Percentiles rank a stretch among this genome's conserved stretches.
Evolutionary conservation across 2,888 invertebrate species (phyloP).

Genomic region (Trissoscelio sp.): DNA sequence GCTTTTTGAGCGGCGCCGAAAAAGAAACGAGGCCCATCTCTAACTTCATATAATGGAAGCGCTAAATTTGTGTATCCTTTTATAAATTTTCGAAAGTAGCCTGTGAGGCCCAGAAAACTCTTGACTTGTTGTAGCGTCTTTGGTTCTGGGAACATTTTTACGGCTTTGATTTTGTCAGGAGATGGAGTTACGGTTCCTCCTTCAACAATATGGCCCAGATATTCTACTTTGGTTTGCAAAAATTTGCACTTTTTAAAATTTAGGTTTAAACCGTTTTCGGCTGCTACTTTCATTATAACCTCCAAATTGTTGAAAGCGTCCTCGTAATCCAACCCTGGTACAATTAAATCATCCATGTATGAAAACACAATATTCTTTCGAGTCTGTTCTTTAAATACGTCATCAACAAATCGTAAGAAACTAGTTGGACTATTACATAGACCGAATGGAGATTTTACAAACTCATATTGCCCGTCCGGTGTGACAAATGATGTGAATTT

Average conservation of each 20-base stretch:
- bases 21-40: slow-evolving; percentile 16
- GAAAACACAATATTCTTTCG: too few species aligned
- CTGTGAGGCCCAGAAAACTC: slow-evolving; percentile 76
- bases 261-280: not conserved
- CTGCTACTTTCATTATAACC: not conserved
- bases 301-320: not conserved
- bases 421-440: not conserved
- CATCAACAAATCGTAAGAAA: not conserved
- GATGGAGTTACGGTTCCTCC: slow-evolving; percentile 72
- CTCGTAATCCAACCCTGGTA: not conserved
- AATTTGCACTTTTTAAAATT: slow-evolving; percentile 9
- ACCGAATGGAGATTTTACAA: slow-evolving; percentile 2
- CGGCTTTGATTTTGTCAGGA: slow-evolving; percentile 71
- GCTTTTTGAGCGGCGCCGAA: slow-evolving; percentile 39
- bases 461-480: not conserved
- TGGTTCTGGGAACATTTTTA: slow-evolving; percentile 37
- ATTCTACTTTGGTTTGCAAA: not conserved
- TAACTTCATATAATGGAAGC: slow-evolving; percentile 52
- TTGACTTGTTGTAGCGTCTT: slow-evolving; percentile 71
- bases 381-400: not conserved
- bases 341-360: not conserved
- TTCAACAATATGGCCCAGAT: slow-evolving; percentile 61
- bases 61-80: slow-evolving; percentile 67
- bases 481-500: slow-evolving; percentile 11
- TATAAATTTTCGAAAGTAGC: slow-evolving; percentile 79